Percentiles rank a stretch among this genome's conserved stretches.
Conservation (phyloP, 2,113 vertebrate species). For the Cathartes aura region DNA sequence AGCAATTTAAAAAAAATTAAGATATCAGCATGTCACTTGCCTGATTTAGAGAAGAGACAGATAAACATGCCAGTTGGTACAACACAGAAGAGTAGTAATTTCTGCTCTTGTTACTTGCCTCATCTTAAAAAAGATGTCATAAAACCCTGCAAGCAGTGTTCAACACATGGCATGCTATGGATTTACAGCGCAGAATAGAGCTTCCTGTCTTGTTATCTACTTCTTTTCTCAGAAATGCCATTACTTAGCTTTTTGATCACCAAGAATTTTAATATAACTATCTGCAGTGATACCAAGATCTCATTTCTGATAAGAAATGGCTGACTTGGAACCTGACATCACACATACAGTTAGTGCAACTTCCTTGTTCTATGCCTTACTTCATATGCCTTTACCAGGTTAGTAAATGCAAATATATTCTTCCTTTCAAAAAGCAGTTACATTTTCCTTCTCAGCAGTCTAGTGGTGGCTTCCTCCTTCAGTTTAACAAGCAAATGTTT, state of each 20-base stretch:
- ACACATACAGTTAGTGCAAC: background rate
- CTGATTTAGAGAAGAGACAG: background rate
- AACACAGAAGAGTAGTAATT: background rate
- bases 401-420: background rate
- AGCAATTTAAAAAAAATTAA: background rate
- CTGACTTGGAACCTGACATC: background rate
- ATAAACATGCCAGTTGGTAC: background rate
- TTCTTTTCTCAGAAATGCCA: background rate
- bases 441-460: background rate
- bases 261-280: background rate
- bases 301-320: background rate
- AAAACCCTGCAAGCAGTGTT: background rate
- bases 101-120: background rate
- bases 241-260: background rate
- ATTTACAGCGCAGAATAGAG: rapidly evolving
- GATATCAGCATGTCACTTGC: background rate
- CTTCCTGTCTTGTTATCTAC: background rate
- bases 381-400: background rate
- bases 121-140: too few species aligned
- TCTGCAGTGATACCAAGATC: background rate
- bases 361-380: background rate
- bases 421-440: background rate
- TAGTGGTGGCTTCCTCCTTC: background rate
- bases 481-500: background rate
- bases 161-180: background rate